These are phyloP conservation scores for Dermolepida albohirtum DNA, from an alignment of 2,888 invertebrate species.

Conservation along the genomic window DNA sequence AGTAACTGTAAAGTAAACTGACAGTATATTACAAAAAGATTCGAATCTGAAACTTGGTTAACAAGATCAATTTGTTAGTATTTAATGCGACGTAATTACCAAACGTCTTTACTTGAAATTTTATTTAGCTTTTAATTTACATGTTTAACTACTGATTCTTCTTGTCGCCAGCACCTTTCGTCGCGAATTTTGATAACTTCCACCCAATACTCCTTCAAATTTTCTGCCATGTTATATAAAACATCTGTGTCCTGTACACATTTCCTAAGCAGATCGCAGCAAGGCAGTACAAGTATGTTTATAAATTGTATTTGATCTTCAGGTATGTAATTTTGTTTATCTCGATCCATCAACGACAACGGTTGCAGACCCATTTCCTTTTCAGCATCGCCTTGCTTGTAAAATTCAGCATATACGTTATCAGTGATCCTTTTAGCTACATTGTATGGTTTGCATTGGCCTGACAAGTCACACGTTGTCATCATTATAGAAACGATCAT, in stretches of 20 bases:
- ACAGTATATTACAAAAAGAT: too few species aligned
- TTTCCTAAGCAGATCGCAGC: constrained; percentile 67
- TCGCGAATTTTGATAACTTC: constrained; percentile 71
- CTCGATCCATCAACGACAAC: constrained; percentile 74
- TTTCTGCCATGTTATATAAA: constrained; percentile 63
- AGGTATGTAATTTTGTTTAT: constrained; percentile 69
- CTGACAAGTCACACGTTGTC: constrained; percentile 73
- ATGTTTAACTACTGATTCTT: constrained; percentile 62
- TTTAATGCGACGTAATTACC: too few species aligned
- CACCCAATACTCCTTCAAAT: constrained; percentile 70
- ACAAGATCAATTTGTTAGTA: too few species aligned
- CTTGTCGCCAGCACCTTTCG: constrained; percentile 69
- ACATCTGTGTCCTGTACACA: constrained; percentile 68
- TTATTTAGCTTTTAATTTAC: too few species aligned
- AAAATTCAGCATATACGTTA: constrained; percentile 67
- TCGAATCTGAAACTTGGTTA: too few species aligned
- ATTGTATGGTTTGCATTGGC: constrained; percentile 71
- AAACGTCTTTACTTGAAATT: too few species aligned
- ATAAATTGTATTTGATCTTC: constrained; percentile 75
- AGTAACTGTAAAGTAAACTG: too few species aligned
- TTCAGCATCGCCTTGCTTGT: constrained; percentile 71
- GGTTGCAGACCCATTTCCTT: constrained; percentile 71
- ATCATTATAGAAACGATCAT: constrained; percentile 70
- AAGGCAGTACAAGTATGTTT: constrained; percentile 71
- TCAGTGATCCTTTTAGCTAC: constrained; percentile 68